A percentile compares a stretch with the other conserved stretches of the same genome.
Evolutionary conservation across 2,113 vertebrate genomes (phyloP).

Genomic region (Tragelaphus imberbis): DNA sequence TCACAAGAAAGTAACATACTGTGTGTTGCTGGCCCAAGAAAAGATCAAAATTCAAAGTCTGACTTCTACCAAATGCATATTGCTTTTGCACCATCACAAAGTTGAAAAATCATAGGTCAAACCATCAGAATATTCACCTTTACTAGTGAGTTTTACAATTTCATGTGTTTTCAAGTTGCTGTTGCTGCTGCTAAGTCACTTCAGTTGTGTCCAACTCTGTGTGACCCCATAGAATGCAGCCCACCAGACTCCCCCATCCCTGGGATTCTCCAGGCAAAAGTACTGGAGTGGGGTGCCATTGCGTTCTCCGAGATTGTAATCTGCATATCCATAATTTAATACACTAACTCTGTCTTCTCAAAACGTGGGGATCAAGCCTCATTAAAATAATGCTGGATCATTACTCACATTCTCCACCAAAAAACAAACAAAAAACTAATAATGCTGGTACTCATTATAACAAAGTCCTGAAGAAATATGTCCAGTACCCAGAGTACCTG

Average conservation of each 20-base stretch:
- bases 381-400: neutral
- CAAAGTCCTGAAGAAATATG: neutral
- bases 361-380: neutral
- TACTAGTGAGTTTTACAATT: neutral
- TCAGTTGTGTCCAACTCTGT: fast-evolving
- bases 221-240: too few relatives aligned
- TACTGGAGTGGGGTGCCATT: too few relatives aligned
- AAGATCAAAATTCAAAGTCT: neutral
- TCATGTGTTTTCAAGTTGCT: neutral
- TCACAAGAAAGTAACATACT: neutral
- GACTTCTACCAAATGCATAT: neutral
- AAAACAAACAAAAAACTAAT: neutral
- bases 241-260: fast-evolving
- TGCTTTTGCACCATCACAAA: neutral
- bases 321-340: neutral
- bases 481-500: neutral
- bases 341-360: neutral
- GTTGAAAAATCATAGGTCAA: neutral
- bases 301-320: neutral
- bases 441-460: neutral
- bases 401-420: neutral
- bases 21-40: neutral
- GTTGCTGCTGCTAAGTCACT: too few relatives aligned
- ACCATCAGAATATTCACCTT: neutral
- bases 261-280: too few relatives aligned